Evolutionary conservation across 2,113 vertebrate species (phyloP).

Genomic region (Cheilinus undulatus): DNA sequence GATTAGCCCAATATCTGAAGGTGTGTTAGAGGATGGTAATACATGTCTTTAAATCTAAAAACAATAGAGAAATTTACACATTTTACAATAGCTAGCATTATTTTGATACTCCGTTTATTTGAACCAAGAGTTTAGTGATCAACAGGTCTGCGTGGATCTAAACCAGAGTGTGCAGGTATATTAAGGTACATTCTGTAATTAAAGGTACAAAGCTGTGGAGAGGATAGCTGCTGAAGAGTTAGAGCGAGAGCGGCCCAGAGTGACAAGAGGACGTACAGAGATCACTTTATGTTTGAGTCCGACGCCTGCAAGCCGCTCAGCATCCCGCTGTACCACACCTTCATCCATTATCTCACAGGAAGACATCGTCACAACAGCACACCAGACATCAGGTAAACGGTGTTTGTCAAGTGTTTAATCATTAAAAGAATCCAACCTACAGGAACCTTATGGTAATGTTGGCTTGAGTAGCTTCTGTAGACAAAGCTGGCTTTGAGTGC

Average conservation of each 20-base stretch:
- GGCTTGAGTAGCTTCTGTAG: not conserved
- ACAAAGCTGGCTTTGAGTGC: no score
- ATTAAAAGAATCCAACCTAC: not conserved
- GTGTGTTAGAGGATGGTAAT: not conserved
- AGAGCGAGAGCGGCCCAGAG: constrained; percentile 88
- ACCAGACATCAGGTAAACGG: constrained; percentile 81
- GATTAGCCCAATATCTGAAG: not conserved
- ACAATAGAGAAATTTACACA: not conserved
- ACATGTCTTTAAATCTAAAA: not conserved
- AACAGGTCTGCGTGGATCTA: not conserved
- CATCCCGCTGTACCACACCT: constrained; percentile 77
- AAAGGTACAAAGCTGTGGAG: constrained; percentile 95
- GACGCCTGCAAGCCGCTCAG: constrained; percentile 77
- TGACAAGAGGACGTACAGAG: constrained; percentile 87
- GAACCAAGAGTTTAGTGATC: not conserved
- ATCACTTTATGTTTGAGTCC: constrained; percentile 92
- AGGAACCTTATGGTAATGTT: constrained; percentile 6
- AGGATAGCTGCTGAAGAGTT: constrained; percentile 90
- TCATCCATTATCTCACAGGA: constrained; percentile 81
- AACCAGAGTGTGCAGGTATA: not conserved
- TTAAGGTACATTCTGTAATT: constrained; percentile 26
- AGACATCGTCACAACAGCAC: constrained; percentile 58
- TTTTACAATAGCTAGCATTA: not conserved
- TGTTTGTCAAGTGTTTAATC: not conserved
- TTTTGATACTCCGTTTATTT: no score